Evolutionary conservation across 2,888 invertebrate species (phyloP), one percentile per base, ranked within the genome.

Genomic region (Odontocerum albicorne): DNA sequence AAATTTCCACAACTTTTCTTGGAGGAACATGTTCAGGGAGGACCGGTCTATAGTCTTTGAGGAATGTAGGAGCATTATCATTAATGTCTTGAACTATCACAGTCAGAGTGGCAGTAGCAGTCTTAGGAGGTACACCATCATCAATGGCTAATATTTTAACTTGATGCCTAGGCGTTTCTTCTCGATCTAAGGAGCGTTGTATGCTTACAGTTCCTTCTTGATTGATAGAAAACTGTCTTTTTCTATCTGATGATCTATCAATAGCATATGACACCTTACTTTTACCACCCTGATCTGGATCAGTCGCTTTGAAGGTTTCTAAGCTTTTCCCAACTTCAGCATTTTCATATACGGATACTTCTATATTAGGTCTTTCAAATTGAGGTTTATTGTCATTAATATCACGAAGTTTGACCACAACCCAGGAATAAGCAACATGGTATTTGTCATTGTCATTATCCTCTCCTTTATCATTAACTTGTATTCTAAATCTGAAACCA

Each of bases 351-450:
- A 95, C 92, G 10, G 88, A 88, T 3, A 90, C 90, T 75, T 93
- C 95, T 65, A 96, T 94, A 70, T 95, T 94, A 40, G 96, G 92
- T 62, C 89, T 84, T 67, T 96, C 94, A 70, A 94, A 96, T 67
- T 90, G 90, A 3, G 97, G 97, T 71, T 93, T 92, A 79, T 97
- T 97, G 81, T 98, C 97, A 77, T 98, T 98, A 64, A 92, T 92
- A 71, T 98, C 98, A 57, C 92, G 83, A 57, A 99, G 80, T 68
- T 90, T 91, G 21, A 96, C 93, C 60, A 91, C 90, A 53, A 96
- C 94, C 91, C 93, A 94, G 1, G 96, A 94, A 73, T 93, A 93
- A 58, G 96, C 96, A 62, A 96, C 93, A 75, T 96, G 96, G 70
- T 96, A 92, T 72, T 96, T 96, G 72, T 99, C 98, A 73, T 93